Evolutionary conservation across 2,113 vertebrate species (phyloP).

Genomic region (Dasyurus viverrinus): DNA sequence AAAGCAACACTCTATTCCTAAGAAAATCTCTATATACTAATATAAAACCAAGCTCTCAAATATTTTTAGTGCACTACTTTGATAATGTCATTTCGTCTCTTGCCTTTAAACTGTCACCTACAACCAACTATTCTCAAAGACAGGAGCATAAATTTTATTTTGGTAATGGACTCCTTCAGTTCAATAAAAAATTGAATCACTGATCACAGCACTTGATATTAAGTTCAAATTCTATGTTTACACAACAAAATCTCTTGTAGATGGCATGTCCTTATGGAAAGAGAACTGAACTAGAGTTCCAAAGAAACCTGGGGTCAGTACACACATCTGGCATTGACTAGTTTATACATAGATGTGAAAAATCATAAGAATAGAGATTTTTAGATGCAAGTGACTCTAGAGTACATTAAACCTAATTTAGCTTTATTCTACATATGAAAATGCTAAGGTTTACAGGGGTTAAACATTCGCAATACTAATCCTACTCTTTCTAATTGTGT

Average conservation of each 20-base stretch:
- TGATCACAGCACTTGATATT: neutral
- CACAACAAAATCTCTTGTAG: too few relatives aligned
- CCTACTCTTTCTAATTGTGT: neutral
- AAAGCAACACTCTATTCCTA: neutral
- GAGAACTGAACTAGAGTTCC: neutral
- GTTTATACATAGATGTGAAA: neutral
- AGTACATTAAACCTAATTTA: neutral
- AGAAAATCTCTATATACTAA: neutral
- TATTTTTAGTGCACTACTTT: neutral
- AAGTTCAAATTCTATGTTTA: neutral
- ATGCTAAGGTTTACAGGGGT: neutral
- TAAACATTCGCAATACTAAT: neutral
- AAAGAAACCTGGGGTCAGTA: neutral
- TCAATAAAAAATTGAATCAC: neutral
- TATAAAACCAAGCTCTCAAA: neutral
- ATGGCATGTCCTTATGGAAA: neutral
- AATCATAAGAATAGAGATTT: neutral
- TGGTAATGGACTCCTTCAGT: neutral
- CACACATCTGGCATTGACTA: neutral
- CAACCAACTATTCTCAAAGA: neutral
- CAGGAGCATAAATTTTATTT: neutral
- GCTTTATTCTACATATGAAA: neutral
- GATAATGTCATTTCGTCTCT: neutral
- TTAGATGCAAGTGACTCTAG: neutral
- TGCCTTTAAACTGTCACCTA: neutral